Evolutionary conservation across 2,113 vertebrate genomes (phyloP).

Genomic region (Mugil cephalus): DNA sequence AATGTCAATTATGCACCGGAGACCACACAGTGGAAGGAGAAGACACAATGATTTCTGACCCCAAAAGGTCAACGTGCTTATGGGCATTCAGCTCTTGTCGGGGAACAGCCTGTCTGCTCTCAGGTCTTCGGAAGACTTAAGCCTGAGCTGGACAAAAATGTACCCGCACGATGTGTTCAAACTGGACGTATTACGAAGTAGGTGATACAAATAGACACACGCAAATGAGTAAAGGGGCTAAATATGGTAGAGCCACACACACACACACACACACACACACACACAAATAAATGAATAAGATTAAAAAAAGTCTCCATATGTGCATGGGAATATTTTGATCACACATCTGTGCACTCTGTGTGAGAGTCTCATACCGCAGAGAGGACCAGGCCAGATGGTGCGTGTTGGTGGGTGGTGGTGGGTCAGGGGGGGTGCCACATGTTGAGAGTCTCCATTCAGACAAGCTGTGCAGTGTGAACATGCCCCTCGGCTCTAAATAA

Average conservation of each 20-base stretch:
- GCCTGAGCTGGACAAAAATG: background rate
- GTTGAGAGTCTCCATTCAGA: conserved; percentile 77
- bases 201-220: background rate
- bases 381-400: conserved; percentile 78
- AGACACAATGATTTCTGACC: conserved; percentile 84
- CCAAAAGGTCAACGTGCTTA: conserved; percentile 81
- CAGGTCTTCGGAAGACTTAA: conserved; percentile 13
- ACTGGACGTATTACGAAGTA: background rate
- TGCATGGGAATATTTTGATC: conserved; percentile 72
- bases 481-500: conserved; percentile 71
- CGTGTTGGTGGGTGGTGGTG: conserved; percentile 19
- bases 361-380: conserved; percentile 51
- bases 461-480: conserved; percentile 71
- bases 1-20: conserved; percentile 86
- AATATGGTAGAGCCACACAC: background rate
- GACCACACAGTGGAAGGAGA: conserved; percentile 80
- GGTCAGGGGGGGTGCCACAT: conserved; percentile 58
- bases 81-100: conserved; percentile 68
- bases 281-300: background rate
- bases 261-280: too few relatives aligned
- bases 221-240: background rate
- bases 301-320: conserved; percentile 25
- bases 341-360: conserved; percentile 79
- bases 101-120: conserved; percentile 62
- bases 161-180: background rate